Evolutionary conservation across 2,888 invertebrate genomes (phyloP), one percentile per base, ranked within the genome.

Genomic region (Ormyrus pomaceus): DNA sequence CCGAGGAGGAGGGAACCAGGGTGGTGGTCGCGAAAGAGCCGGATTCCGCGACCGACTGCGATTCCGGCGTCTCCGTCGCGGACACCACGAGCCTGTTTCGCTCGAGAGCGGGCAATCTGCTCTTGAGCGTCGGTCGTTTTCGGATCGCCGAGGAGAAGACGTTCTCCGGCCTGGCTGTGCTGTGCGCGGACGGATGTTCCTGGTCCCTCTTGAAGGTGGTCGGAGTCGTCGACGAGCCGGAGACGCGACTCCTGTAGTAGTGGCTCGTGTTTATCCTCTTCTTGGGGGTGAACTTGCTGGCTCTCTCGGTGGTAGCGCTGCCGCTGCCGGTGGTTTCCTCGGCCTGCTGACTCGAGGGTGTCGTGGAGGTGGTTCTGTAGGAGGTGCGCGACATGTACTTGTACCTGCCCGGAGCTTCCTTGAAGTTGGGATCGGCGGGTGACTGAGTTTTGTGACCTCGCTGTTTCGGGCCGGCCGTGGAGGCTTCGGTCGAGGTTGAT

Each of bases 21-120:
- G 91, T 75, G 88, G 91, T 87, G 88, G 91, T 82, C 90, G 91
- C 85, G 34, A 84, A 90, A 9, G 86, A 83, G 66, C 90, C 87
- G 0, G 78, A 81, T 81, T 91, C 89, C 51, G 88, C 86, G 46
- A 90, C 89, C 79, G 91, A 89, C 74, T 89, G 91, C 81, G 91
- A 91, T 64, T 86, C 87, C 48, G 83, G 69, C 8, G 89, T 87
- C 80, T 92, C 92, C 58, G 86, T 91, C 10, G 87, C 87, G 8
- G 91, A 91, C 13, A 90, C 87, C 7, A 58, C 55, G 6, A 34
- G 34, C 4, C 61, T 64, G 51, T 79, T 71, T 84, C 80, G 19
- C 68, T 62, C 61, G n/a, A 11, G 3, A 8, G 6, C 13, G 0
- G 1, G 81, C 80, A 83, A 62, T 19, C 83, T 80, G 50, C 83